Conservation (phyloP, 2,113 vertebrate species). For the Datnioides undecimradiatus region DNA sequence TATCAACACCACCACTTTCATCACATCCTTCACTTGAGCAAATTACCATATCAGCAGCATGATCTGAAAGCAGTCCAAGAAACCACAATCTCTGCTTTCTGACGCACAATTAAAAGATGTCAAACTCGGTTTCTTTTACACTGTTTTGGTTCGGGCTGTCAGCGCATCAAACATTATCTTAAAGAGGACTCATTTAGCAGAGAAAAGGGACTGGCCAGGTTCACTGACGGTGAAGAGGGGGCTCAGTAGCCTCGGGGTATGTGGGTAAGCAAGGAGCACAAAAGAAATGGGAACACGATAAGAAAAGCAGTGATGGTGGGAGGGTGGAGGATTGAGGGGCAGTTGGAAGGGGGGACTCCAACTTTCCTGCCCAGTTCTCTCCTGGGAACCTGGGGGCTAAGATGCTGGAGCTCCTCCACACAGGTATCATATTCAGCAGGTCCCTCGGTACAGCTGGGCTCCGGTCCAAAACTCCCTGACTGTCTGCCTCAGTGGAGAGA, state of each 20-base stretch:
- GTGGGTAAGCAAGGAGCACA: constrained; percentile 71
- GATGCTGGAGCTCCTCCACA: constrained; percentile 86
- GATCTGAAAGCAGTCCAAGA: constrained; percentile 69
- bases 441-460: constrained; percentile 88
- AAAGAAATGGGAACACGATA: constrained; percentile 84
- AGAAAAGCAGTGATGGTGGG: constrained; percentile 69
- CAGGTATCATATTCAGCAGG: constrained; percentile 90
- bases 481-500: constrained; percentile 90
- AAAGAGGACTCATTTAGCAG: constrained; percentile 87
- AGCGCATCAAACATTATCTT: constrained; percentile 86
- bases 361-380: constrained; percentile 85
- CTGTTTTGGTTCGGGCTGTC: constrained; percentile 84
- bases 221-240: constrained; percentile 74
- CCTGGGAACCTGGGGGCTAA: constrained; percentile 87
- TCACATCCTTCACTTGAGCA: constrained; percentile 73
- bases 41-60: constrained; percentile 78
- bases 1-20: constrained; percentile 73
- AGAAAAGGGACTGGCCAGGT: constrained; percentile 79
- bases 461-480: constrained; percentile 88
- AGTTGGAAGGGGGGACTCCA: constrained; percentile 45
- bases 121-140: constrained; percentile 86
- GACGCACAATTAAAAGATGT: constrained; percentile 89
- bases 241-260: constrained; percentile 77
- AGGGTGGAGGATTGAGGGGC: neutral
- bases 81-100: constrained; percentile 77